These are phyloP conservation scores for Cotesia typhae DNA, from an alignment of 1,140 invertebrate genomes.

Conservation along the genomic window DNA sequence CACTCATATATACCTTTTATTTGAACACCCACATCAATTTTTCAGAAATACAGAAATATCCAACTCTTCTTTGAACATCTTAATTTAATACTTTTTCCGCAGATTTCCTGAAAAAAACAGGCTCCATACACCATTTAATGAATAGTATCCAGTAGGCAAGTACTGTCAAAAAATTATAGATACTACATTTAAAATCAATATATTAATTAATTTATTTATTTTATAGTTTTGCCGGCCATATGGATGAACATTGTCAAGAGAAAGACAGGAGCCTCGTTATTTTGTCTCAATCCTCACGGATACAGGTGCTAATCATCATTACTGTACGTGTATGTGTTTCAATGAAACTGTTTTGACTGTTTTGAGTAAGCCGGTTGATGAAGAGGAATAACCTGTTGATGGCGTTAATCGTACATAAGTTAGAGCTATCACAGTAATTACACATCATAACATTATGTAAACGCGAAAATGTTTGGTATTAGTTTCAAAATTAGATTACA, in stretches of 20 bases:
- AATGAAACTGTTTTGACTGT: slow-evolving; percentile 93
- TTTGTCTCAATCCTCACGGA: slow-evolving; percentile 97
- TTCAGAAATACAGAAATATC: no score
- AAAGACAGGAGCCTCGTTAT: slow-evolving; percentile 91
- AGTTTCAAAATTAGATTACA: slow-evolving; percentile 92
- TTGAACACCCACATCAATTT: no score
- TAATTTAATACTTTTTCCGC: no score
- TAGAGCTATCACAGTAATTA: slow-evolving; percentile 72
- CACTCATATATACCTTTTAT: no score
- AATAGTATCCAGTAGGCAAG: slow-evolving; percentile 95
- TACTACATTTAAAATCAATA: no score
- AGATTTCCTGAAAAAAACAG: slow-evolving; percentile 97
- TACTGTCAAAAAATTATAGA: slow-evolving; percentile 35
- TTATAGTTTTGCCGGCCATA: slow-evolving; percentile 96
- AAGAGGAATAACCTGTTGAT: slow-evolving; percentile 80
- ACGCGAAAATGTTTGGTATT: slow-evolving; percentile 97
- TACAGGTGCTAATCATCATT: slow-evolving; percentile 94
- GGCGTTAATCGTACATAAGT: slow-evolving; percentile 67
- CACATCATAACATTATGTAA: slow-evolving; percentile 95
- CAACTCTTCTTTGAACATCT: no score
- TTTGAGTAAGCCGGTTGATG: slow-evolving; percentile 89
- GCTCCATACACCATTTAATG: slow-evolving; percentile 94
- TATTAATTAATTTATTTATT: slow-evolving; percentile 28
- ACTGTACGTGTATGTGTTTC: slow-evolving; percentile 96
- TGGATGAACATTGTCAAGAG: slow-evolving; percentile 92